Conservation (phyloP, 2,888 invertebrate species). For the Amiota mariae region DNA sequence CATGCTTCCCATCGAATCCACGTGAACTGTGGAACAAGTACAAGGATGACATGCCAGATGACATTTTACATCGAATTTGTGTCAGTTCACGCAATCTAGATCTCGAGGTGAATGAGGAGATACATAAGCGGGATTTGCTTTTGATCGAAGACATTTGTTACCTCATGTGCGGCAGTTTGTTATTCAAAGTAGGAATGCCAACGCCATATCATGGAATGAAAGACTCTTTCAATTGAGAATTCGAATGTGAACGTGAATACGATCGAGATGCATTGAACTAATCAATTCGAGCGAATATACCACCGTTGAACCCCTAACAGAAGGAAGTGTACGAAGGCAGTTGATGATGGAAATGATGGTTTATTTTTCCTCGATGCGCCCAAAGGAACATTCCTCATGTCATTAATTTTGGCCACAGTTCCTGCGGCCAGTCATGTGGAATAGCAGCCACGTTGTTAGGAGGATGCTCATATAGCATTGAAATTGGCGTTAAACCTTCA, state of each 20-base stretch:
- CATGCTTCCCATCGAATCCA: constrained; percentile 5
- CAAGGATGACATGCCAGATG: not conserved
- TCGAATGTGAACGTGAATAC: not conserved
- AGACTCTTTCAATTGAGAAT: not conserved
- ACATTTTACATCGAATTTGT: not conserved
- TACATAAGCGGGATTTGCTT: not conserved
- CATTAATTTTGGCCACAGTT: not conserved
- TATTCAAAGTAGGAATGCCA: not conserved
- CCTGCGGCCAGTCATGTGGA: not conserved
- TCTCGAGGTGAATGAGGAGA: not conserved
- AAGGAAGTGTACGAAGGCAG: not conserved
- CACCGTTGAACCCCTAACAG: not conserved
- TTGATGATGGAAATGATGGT: not conserved
- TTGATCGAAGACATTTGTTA: not conserved
- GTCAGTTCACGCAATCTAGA: not conserved
- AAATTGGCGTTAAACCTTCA: not conserved
- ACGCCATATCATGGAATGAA: not conserved
- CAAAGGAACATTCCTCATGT: not conserved
- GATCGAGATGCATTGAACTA: not conserved
- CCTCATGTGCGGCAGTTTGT: not conserved
- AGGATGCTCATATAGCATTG: not conserved
- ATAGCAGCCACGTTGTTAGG: not conserved
- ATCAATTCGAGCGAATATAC: not conserved
- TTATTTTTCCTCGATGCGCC: not conserved
- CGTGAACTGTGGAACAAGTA: not conserved